Conservation (phyloP, 2,113 vertebrate species). For the Syngnathus scovelli region DNA sequence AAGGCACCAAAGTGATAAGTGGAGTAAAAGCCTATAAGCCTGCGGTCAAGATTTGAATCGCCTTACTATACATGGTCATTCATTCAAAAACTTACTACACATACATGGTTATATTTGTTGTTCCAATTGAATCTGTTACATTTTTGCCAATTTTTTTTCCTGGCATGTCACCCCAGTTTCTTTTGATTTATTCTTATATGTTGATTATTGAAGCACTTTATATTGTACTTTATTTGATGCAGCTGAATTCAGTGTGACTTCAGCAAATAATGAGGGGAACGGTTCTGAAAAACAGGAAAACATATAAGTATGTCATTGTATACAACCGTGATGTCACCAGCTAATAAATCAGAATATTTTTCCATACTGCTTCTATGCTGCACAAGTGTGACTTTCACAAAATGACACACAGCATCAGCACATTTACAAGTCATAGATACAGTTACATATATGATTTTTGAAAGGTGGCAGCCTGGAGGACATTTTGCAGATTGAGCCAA, state of each 20-base stretch:
- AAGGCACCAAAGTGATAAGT: background rate
- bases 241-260: background rate
- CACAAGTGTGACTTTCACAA: conserved; percentile 6
- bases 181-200: background rate
- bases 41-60: background rate
- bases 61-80: background rate
- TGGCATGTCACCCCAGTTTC: no score
- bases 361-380: background rate
- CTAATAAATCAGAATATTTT: conserved; percentile 5
- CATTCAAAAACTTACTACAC: no score
- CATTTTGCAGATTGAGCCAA: background rate
- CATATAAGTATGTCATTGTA: background rate
- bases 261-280: background rate
- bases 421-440: conserved; percentile 15
- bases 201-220: background rate
- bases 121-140: no score
- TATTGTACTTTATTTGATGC: background rate
- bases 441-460: background rate
- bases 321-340: background rate
- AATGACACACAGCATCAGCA: background rate
- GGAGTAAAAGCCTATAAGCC: background rate
- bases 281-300: background rate
- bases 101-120: no score
- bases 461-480: background rate
- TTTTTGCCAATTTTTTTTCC: no score